phyloP scores from a whole-genome alignment of 2,797 vertebrate species.

The Phataginus tricuspis region DNA sequence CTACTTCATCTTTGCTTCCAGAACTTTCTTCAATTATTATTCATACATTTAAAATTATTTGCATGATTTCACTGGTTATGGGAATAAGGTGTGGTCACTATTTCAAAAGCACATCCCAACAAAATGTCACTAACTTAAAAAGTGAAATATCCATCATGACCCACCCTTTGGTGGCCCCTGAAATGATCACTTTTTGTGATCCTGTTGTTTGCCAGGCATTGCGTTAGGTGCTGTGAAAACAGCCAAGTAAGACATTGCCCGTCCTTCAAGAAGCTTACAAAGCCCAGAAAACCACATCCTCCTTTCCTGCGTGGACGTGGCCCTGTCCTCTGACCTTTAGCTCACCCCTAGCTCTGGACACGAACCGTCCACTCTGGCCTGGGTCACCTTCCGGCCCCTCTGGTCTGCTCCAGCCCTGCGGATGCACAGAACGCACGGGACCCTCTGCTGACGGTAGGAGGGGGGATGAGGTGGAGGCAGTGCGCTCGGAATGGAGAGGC shows the following conservation, averaged over 20 bases:
- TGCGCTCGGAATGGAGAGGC: neutral
- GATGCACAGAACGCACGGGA: neutral
- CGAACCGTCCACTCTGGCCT: neutral
- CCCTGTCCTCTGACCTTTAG: neutral
- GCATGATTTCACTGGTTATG: neutral
- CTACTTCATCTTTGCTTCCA: neutral
- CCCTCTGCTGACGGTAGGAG: neutral
- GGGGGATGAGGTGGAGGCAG: neutral
- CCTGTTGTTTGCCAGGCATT: neutral
- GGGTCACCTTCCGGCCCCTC: neutral
- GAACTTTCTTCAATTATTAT: neutral
- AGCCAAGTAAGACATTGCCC: neutral
- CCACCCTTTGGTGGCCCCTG: neutral
- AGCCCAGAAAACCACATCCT: neutral
- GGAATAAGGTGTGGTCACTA: neutral
- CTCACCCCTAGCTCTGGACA: neutral
- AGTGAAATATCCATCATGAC: neutral
- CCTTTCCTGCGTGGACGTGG: neutral
- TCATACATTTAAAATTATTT: neutral
- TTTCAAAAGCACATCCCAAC: neutral
- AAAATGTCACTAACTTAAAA: constrained; percentile 23
- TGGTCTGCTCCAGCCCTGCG: neutral
- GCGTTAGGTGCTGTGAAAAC: neutral
- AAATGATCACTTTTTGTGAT: neutral
- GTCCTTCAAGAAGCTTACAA: neutral